Evolutionary conservation across 2,113 vertebrate genomes (phyloP).

Genomic region (Saguinus midas): DNA sequence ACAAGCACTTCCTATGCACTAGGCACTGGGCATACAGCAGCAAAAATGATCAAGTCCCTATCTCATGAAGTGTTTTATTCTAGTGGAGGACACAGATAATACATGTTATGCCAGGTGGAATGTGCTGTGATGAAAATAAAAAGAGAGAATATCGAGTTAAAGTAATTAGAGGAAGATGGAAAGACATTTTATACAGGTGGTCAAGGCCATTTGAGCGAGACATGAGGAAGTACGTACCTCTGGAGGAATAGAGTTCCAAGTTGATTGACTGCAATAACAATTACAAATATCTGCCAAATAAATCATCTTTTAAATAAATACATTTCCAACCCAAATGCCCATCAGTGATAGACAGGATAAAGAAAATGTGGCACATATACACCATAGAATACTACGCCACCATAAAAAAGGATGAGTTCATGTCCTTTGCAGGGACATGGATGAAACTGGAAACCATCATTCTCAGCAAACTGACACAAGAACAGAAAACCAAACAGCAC

Average conservation of each 20-base stretch:
- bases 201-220: neutral
- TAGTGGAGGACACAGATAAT: neutral
- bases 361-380: too few relatives aligned
- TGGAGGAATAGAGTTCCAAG: neutral
- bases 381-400: too few relatives aligned
- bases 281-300: slow-evolving; percentile 5
- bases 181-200: neutral
- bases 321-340: neutral
- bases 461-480: too few relatives aligned
- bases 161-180: neutral
- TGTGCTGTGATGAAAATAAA: neutral
- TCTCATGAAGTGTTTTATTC: neutral
- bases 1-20: neutral
- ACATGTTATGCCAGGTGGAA: neutral
- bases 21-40: neutral
- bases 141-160: neutral
- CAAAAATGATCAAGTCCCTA: neutral
- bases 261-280: neutral
- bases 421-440: too few relatives aligned
- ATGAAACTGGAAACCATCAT: too few relatives aligned
- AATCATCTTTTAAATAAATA: neutral
- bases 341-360: too few relatives aligned
- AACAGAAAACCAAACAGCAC: too few relatives aligned
- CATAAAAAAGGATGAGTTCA: too few relatives aligned
- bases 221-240: neutral